These are phyloP conservation scores for Neoitamus cyanurus DNA, from an alignment of 2,888 invertebrate genomes.

Conservation along the genomic window DNA sequence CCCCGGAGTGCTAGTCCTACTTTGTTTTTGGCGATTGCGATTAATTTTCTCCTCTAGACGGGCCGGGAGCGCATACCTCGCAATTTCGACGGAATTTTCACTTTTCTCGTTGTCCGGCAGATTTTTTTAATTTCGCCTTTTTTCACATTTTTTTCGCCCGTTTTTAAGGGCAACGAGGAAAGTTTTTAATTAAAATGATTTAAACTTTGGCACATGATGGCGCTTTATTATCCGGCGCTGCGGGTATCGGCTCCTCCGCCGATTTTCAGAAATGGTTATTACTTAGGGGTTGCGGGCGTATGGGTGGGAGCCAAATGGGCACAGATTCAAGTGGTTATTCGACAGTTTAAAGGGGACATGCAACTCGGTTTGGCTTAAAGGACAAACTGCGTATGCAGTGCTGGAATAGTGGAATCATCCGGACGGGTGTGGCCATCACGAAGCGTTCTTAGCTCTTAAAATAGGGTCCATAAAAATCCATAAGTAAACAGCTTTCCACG, in stretches of 20 bases:
- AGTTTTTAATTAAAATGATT: constrained; percentile 66
- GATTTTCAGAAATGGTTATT: neutral
- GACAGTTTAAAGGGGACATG: neutral
- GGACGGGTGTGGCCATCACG: neutral
- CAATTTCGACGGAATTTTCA: constrained; percentile 13
- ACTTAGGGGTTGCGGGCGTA: neutral
- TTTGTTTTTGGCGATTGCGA: neutral
- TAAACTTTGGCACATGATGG: constrained; percentile 17
- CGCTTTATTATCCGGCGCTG: neutral
- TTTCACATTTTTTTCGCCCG: neutral
- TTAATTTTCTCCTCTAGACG: neutral
- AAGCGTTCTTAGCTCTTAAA: neutral
- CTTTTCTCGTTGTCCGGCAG: neutral
- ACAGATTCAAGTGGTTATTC: neutral
- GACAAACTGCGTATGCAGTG: neutral
- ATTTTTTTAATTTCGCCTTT: neutral
- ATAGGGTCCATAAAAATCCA: neutral
- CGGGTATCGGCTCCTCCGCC: neutral
- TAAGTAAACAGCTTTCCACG: neutral
- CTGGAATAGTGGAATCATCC: neutral
- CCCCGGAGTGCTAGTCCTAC: neutral
- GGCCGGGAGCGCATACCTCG: neutral
- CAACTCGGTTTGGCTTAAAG: neutral
- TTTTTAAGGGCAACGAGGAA: constrained; percentile 63
- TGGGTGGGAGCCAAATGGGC: neutral